These are phyloP conservation scores for Tragelaphus strepsiceros DNA, from an alignment of 2,113 vertebrate genomes.

Conservation along the genomic window DNA sequence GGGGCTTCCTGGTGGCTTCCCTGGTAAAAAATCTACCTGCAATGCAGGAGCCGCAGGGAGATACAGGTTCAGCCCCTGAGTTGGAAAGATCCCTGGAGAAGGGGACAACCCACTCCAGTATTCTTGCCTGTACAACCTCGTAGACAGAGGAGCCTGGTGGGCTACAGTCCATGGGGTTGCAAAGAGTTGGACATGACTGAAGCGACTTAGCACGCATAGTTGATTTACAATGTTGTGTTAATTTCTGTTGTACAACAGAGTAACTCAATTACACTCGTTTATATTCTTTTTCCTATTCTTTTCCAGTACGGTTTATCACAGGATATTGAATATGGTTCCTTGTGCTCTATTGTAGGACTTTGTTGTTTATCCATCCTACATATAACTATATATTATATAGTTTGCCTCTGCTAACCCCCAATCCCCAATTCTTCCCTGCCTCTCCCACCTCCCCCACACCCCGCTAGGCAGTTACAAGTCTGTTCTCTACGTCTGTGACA, in stretches of 20 bases:
- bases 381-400: background rate
- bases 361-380: background rate
- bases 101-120: background rate
- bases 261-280: background rate
- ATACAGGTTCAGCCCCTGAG: background rate
- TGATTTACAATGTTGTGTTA: background rate
- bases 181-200: background rate
- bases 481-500: background rate
- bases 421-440: background rate
- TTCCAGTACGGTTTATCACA: background rate
- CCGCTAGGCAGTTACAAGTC: background rate
- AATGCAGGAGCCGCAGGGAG: background rate
- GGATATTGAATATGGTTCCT: background rate
- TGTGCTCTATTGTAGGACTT: background rate
- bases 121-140: background rate
- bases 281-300: background rate
- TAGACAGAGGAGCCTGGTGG: background rate
- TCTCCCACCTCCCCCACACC: background rate
- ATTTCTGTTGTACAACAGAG: background rate
- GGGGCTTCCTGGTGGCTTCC: background rate
- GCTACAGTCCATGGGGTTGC: background rate
- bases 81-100: background rate
- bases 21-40: background rate
- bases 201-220: rapidly evolving
- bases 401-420: background rate